These are phyloP conservation scores for Propsilocerus akamusi DNA, from an alignment of 1,140 invertebrate species.

Conservation along the genomic window DNA sequence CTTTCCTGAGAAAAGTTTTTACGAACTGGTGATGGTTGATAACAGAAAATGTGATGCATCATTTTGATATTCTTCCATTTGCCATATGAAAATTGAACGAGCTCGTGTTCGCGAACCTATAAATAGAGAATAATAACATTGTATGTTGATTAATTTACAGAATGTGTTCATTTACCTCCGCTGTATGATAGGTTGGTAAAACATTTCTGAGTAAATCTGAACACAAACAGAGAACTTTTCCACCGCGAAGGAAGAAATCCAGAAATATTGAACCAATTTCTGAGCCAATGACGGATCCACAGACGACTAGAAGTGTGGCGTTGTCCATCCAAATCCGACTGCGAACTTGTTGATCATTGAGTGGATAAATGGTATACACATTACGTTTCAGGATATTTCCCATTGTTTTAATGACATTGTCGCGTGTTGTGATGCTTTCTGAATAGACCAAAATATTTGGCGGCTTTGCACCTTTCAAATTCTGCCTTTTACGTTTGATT, in stretches of 20 bases:
- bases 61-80: slow-evolving; percentile 65
- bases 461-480: slow-evolving; percentile 31
- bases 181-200: slow-evolving; percentile 58
- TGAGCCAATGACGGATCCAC: slow-evolving; percentile 42
- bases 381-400: slow-evolving; percentile 46
- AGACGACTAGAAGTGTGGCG: slow-evolving; percentile 54
- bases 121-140: slow-evolving; percentile 8
- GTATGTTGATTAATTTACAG: not conserved
- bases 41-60: slow-evolving; percentile 74
- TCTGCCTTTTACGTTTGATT: not conserved
- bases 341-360: slow-evolving; percentile 38
- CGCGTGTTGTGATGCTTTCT: slow-evolving; percentile 48
- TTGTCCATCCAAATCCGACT: slow-evolving; percentile 49
- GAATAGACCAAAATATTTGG: slow-evolving; percentile 70
- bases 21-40: slow-evolving; percentile 61
- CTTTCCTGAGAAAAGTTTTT: slow-evolving; percentile 56
- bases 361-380: slow-evolving; percentile 57
- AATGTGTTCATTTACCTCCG: slow-evolving; percentile 34
- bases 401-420: slow-evolving; percentile 47
- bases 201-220: slow-evolving; percentile 62
- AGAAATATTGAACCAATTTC: slow-evolving; percentile 42
- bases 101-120: slow-evolving; percentile 55
- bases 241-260: slow-evolving; percentile 53
- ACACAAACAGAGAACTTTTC: slow-evolving; percentile 60
- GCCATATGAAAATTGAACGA: slow-evolving; percentile 64